phyloP scores from a whole-genome alignment of 1,140 invertebrate species.

The Maniola jurtina region DNA sequence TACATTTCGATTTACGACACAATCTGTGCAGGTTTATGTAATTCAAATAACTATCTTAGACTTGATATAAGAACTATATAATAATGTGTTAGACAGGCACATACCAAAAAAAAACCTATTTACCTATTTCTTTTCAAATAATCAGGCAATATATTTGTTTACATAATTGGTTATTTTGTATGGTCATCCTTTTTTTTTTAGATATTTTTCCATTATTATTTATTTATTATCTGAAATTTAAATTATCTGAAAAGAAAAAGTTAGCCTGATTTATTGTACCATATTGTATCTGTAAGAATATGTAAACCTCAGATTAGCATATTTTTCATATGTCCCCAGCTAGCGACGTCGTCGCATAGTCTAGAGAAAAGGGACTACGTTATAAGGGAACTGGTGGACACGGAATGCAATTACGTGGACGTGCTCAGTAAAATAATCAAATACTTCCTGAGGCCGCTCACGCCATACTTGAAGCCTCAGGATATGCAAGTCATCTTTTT shows the following conservation, averaged over 20 bases:
- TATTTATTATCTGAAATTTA: no score
- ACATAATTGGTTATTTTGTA: no score
- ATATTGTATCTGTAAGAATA: background rate
- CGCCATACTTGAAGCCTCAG: slow-evolving; percentile 84
- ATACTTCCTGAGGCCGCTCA: slow-evolving; percentile 90
- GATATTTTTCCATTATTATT: background rate
- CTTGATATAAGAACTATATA: no score
- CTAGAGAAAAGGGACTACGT: slow-evolving; percentile 96
- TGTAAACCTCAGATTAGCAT: background rate
- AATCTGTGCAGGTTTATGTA: no score
- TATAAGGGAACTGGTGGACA: slow-evolving; percentile 96
- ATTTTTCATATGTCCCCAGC: slow-evolving; percentile 57
- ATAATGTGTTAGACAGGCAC: no score
- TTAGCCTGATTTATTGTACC: no score
- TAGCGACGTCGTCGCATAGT: slow-evolving; percentile 81
- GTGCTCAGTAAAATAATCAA: slow-evolving; percentile 93
- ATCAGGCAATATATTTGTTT: no score
- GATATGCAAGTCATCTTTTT: slow-evolving; percentile 91
- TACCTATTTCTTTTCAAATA: no score
- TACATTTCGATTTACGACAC: no score
- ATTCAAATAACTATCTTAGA: no score
- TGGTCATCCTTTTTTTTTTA: background rate
- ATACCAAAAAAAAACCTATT: no score
- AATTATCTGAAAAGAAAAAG: no score
- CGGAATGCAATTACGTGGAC: slow-evolving; percentile 97